Evolutionary conservation across 2,888 invertebrate genomes (phyloP), one percentile per base, ranked within the genome.

Genomic region (Eupithecia subumbrata): DNA sequence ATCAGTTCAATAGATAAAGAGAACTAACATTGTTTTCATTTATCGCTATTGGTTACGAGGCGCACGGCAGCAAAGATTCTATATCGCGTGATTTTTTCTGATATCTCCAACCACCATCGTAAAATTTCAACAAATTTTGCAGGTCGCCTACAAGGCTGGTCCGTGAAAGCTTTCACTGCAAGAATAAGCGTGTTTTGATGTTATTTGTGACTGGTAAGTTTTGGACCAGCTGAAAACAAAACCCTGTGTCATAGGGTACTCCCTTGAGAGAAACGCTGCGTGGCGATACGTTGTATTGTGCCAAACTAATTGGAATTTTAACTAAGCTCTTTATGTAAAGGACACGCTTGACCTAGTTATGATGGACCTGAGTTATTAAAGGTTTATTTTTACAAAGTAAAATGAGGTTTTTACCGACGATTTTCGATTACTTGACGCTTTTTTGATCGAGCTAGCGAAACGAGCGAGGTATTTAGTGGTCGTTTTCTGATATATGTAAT

Each of bases 271-370:
- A 77, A 74, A 66, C 74, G 72, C 72, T 74, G 66, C 43, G 69
- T 74, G 72, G 56, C 72, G 34, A 64, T 76, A 71, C 63, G 60
- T 66, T 67, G 74, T 63, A 75, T 77, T 77, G 77, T 77, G 72
- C 70, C 68, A 30, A 77, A 75, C 75, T 77, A 77, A 77, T 77
- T 73, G 77, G 73, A 77, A 75, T 77, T 77, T 77, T 77, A 77
- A 77, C 73, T 71, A 73, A 75, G 72, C 70, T 76, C 71, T 72
- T 67, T 66, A 72, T 71, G 16, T 69, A 56, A 75, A 75, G 45
- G 45, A 77, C 73, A 37, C 52, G 48, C 73, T 68, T 77, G 77
- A 71, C 77, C 77, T 71, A 75, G 7, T 52, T 72, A 63, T 60
- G 60, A 25, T 60, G 48, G 74, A 64, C 70, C 69, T 64, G 34